Conservation (phyloP, 2,888 invertebrate genomes). For the Barypeithes pellucidus region DNA sequence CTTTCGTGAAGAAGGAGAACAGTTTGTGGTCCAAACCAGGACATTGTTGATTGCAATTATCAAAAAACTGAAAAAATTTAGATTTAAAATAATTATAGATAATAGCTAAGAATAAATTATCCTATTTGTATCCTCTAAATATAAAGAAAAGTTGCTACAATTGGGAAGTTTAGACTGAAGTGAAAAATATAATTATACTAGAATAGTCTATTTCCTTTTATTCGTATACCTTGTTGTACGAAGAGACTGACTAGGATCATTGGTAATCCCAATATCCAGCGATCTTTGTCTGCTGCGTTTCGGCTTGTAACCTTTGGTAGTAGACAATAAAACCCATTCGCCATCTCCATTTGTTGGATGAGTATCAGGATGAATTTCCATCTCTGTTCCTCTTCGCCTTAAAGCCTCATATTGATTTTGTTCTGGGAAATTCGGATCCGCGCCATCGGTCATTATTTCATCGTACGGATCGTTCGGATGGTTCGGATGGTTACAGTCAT, state of each 20-base stretch:
- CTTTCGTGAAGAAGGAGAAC: too few relatives aligned
- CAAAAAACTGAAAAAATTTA: too few relatives aligned
- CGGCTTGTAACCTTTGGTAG: constrained; percentile 83
- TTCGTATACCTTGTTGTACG: constrained; percentile 48
- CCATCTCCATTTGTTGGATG: constrained; percentile 81
- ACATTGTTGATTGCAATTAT: too few relatives aligned
- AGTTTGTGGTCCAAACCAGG: too few relatives aligned
- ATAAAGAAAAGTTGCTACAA: too few relatives aligned
- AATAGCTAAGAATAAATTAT: too few relatives aligned
- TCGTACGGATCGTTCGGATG: constrained; percentile 48
- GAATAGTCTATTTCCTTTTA: too few relatives aligned
- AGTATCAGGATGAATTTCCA: constrained; percentile 71
- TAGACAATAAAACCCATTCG: constrained; percentile 84
- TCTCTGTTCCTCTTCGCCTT: constrained; percentile 61
- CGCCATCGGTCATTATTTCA: constrained; percentile 74
- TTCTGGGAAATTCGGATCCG: constrained; percentile 72
- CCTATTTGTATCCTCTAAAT: too few relatives aligned
- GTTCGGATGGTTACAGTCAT: constrained; percentile 56
- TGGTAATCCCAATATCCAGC: constrained; percentile 60
- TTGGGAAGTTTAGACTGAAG: too few relatives aligned
- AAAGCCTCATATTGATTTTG: constrained; percentile 55
- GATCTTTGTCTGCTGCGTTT: constrained; percentile 67
- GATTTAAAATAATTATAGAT: too few relatives aligned
- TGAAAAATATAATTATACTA: too few relatives aligned
- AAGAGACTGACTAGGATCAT: constrained; percentile 31